Evolutionary conservation across 2,113 vertebrate species (phyloP).

Genomic region (Clarias batrachus): DNA sequence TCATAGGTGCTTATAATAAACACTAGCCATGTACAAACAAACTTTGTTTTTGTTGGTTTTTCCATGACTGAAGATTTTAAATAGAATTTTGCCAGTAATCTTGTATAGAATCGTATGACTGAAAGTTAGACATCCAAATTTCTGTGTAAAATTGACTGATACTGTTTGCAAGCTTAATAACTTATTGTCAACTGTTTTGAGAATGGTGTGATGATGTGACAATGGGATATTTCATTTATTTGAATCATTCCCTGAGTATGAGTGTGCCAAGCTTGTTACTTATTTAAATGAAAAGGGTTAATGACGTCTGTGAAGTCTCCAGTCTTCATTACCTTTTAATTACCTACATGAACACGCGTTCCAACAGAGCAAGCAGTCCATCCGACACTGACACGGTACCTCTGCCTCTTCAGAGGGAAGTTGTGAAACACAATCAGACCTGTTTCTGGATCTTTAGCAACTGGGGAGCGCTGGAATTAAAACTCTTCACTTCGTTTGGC

Average conservation of each 20-base stretch:
- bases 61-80: slow-evolving; percentile 9
- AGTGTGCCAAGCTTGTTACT: slow-evolving; percentile 43
- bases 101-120: not conserved
- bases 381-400: slow-evolving; percentile 34
- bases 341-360: slow-evolving; percentile 39
- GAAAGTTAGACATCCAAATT: not conserved
- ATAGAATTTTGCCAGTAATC: not conserved
- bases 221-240: slow-evolving; percentile 3
- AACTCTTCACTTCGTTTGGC: slow-evolving; percentile 19
- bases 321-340: slow-evolving; percentile 56
- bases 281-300: slow-evolving; percentile 54
- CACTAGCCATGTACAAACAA: not conserved
- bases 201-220: not conserved
- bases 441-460: slow-evolving; percentile 31
- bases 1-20: not conserved
- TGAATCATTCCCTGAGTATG: not conserved
- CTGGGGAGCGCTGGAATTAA: slow-evolving; percentile 32
- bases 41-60: not conserved
- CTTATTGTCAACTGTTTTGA: not conserved
- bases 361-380: slow-evolving; percentile 30
- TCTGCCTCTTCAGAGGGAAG: slow-evolving; percentile 36
- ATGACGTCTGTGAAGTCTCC: slow-evolving; percentile 43
- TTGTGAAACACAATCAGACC: slow-evolving; percentile 40
- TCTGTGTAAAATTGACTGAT: not conserved
- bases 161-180: not conserved